Conservation (phyloP, 2,888 invertebrate genomes). For the Hypomecis punctinalis region DNA sequence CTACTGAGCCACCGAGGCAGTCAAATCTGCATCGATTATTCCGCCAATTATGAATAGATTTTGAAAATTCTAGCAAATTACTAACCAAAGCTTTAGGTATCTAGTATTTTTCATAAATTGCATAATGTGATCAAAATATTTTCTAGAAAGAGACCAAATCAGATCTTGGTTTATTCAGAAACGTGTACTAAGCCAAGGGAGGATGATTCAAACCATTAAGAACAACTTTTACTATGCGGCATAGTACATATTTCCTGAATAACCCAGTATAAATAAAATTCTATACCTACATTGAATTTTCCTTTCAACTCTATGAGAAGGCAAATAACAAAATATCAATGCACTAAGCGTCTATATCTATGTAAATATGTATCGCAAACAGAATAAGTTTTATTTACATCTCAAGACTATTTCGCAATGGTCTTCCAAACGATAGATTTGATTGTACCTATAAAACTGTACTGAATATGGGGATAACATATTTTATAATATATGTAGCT, state of each 20-base stretch:
- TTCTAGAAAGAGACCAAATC: conserved; percentile 20
- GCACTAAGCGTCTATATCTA: conserved; percentile 54
- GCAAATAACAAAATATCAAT: conserved; percentile 44
- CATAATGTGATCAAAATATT: background rate
- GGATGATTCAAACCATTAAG: no score
- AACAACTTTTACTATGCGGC: no score
- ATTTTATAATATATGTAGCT: no score
- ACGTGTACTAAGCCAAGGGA: no score
- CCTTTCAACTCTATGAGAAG: conserved; percentile 40
- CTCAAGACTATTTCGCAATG: conserved; percentile 44
- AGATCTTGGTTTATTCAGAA: background rate
- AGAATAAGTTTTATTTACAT: conserved; percentile 70
- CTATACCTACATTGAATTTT: conserved; percentile 43
- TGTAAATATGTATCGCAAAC: conserved; percentile 53
- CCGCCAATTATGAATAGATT: no score
- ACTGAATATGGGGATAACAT: no score
- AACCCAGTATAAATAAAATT: conserved; percentile 5
- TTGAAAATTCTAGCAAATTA: no score
- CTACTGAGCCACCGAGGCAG: no score
- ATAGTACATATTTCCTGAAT: no score
- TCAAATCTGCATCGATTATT: no score
- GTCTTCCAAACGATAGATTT: conserved; percentile 39
- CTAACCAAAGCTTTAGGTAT: no score
- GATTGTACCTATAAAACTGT: background rate
- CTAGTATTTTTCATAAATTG: no score